Percentiles rank a stretch among this genome's conserved stretches.
phyloP scores from a whole-genome alignment of 2,797 vertebrate species.

The Aselliscus stoliczkanus region DNA sequence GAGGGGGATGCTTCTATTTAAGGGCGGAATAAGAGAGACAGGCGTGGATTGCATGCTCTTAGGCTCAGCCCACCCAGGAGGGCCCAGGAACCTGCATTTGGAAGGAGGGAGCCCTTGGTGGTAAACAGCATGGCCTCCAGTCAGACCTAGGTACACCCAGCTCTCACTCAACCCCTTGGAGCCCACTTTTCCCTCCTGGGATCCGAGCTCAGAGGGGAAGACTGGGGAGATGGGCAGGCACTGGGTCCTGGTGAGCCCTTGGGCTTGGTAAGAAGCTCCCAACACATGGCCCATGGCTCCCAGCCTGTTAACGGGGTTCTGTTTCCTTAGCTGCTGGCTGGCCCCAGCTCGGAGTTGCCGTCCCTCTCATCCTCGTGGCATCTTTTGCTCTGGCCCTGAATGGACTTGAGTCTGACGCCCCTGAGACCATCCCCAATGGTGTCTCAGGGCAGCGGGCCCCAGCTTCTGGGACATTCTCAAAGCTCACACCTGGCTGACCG shows the following conservation, averaged over 20 bases:
- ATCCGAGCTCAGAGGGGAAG: not conserved
- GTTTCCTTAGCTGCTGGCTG: fast-evolving
- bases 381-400: not conserved
- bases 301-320: fast-evolving
- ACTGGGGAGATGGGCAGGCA: fast-evolving
- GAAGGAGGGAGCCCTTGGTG: not conserved
- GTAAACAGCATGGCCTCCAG: not conserved
- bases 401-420: not conserved
- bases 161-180: not conserved
- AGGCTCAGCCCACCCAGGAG: not conserved
- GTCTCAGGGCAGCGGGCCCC: too few species aligned
- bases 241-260: not conserved
- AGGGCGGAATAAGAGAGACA: not conserved
- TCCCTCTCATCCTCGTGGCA: not conserved
- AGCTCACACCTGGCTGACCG: not conserved
- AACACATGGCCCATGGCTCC: fast-evolving
- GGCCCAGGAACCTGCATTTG: not conserved
- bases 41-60: fast-evolving
- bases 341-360: not conserved
- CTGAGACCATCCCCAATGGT: not conserved
- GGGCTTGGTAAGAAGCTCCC: not conserved
- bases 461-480: not conserved
- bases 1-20: not conserved
- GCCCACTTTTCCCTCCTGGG: not conserved
- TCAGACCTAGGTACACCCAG: not conserved